Conservation (phyloP, 2,797 vertebrate genomes). For the Florisuga fusca region DNA sequence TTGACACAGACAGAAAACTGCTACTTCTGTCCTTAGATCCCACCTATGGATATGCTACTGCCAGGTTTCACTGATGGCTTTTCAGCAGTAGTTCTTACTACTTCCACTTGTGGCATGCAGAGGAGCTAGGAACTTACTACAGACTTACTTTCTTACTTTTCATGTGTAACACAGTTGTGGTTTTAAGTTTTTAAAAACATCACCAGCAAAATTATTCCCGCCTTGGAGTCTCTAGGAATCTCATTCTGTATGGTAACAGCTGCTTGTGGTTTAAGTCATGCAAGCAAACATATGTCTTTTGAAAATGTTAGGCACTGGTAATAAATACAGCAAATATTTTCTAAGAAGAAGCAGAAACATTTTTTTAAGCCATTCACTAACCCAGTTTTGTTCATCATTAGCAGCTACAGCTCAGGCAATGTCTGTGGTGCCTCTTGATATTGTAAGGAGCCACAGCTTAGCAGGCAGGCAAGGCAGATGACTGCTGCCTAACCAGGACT, state of each 20-base stretch:
- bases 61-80: background rate
- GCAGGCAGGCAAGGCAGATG: background rate
- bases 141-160: background rate
- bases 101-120: background rate
- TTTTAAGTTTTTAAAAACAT: background rate
- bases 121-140: background rate
- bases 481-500: background rate
- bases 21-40: background rate
- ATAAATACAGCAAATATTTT: background rate
- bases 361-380: background rate
- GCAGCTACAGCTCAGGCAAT: background rate
- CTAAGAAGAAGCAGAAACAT: background rate
- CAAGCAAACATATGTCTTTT: background rate
- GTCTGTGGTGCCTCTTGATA: background rate
- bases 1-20: background rate
- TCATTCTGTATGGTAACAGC: background rate
- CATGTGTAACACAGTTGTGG: background rate
- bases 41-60: fast-evolving
- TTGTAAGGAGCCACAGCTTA: background rate
- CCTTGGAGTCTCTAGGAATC: background rate
- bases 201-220: background rate
- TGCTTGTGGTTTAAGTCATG: background rate
- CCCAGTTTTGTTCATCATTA: background rate
- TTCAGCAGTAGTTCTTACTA: background rate
- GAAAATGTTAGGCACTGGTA: background rate